Conservation (phyloP, 1,140 invertebrate species). For the Temnothorax nylanderi region DNA sequence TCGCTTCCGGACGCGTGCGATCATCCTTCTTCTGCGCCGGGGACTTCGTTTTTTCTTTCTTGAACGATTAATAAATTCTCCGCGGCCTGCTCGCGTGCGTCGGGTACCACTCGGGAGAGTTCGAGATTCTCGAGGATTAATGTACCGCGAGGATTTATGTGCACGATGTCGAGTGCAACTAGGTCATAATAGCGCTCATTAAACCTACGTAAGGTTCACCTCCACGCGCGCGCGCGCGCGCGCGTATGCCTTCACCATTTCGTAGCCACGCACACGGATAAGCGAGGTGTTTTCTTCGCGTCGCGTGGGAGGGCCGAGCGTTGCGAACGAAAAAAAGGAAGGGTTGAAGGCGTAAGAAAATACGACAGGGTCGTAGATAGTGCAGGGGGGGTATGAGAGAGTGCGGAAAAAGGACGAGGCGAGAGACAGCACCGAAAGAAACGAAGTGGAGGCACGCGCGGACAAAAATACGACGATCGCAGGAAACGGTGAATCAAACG, state of each 20-base stretch:
- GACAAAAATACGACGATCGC: constrained; percentile 79
- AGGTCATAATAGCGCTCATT: constrained; percentile 72
- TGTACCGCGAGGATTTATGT: constrained; percentile 64
- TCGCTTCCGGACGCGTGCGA: constrained; percentile 35
- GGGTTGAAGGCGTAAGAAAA: constrained; percentile 58
- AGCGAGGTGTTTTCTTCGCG: constrained; percentile 61
- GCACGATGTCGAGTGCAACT: constrained; percentile 64
- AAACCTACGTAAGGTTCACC: constrained; percentile 63
- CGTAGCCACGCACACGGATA: constrained; percentile 9
- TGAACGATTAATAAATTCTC: constrained; percentile 61
- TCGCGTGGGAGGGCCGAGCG: constrained; percentile 61
- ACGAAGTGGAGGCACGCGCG: constrained; percentile 54
- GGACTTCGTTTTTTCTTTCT: not conserved
- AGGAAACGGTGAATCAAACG: constrained; percentile 83
- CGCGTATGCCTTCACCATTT: constrained; percentile 14
- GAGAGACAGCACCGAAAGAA: constrained; percentile 61
- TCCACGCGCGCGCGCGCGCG: not conserved
- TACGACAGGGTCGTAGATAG: constrained; percentile 42
- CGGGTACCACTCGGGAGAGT: constrained; percentile 33
- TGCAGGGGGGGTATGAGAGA: constrained; percentile 26
- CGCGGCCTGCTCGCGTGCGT: constrained; percentile 1
- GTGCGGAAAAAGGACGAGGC: constrained; percentile 54
- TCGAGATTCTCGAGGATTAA: constrained; percentile 57
- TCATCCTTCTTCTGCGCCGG: constrained; percentile 30
- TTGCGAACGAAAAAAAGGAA: constrained; percentile 33